phyloP scores from a whole-genome alignment of 2,113 vertebrate genomes.

The Pogonocichla stellata region DNA sequence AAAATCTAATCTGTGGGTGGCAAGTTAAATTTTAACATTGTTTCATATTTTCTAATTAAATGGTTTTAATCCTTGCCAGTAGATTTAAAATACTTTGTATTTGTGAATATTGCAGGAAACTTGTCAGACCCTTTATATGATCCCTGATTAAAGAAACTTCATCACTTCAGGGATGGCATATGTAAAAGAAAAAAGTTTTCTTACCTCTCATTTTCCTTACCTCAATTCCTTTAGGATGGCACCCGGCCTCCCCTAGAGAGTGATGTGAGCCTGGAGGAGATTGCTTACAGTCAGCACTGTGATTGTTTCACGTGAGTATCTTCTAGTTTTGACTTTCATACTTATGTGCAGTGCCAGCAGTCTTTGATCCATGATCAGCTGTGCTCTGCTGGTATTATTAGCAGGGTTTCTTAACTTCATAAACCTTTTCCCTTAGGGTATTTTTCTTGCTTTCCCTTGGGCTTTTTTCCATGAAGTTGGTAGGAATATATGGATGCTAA shows the following conservation, averaged over 20 bases:
- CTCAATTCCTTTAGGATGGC: slow-evolving; percentile 75
- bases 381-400: background rate
- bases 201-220: background rate
- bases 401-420: background rate
- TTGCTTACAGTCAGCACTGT: slow-evolving; percentile 82
- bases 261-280: slow-evolving; percentile 84
- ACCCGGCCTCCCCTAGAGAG: slow-evolving; percentile 80
- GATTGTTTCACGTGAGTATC: slow-evolving; percentile 88
- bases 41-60: background rate
- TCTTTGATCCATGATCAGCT: background rate
- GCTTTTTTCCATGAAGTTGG: background rate
- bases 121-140: background rate
- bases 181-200: background rate
- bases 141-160: background rate
- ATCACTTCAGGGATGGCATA: background rate
- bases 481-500: background rate
- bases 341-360: background rate
- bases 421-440: background rate
- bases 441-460: background rate
- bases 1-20: background rate
- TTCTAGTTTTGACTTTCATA: background rate
- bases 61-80: background rate
- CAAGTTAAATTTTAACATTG: background rate
- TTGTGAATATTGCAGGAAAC: background rate
- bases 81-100: background rate